Percentiles rank a stretch among this genome's conserved stretches.
Evolutionary conservation across 1,140 invertebrate genomes (phyloP).

Genomic region (Solenopsis fugax): DNA sequence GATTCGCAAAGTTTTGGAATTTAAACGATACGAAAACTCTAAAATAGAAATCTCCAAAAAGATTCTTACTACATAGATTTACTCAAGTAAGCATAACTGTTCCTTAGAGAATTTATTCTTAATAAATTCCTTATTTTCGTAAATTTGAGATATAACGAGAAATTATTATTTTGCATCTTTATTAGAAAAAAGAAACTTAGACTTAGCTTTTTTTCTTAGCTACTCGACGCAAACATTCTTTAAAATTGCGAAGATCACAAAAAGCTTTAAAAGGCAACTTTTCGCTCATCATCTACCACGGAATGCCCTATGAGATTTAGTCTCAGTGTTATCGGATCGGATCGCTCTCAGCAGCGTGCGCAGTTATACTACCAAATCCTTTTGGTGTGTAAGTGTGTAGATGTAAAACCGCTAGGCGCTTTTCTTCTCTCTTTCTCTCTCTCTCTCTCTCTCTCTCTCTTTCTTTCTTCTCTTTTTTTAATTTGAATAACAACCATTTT

Average conservation of each 20-base stretch:
- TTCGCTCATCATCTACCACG: conserved; percentile 46
- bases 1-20: background rate
- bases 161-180: background rate
- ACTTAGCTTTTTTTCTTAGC: background rate
- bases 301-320: conserved; percentile 75
- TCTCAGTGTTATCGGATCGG: conserved; percentile 57
- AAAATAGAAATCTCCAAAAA: background rate
- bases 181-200: background rate
- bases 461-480: conserved; percentile 72
- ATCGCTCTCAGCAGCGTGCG: conserved; percentile 70
- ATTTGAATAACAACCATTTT: conserved; percentile 85
- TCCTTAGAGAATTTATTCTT: background rate
- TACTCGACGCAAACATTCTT: background rate
- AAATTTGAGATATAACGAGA: background rate
- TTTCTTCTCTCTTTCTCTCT: conserved; percentile 51
- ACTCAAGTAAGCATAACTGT: conserved; percentile 15
- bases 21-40: background rate
- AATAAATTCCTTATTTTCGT: background rate
- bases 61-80: conserved; percentile 16
- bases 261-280: conserved; percentile 26
- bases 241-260: conserved; percentile 28
- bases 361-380: conserved; percentile 66
- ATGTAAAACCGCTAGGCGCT: conserved; percentile 71
- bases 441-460: conserved; percentile 7
- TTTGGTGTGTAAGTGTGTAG: conserved; percentile 78